Evolutionary conservation across 2,113 vertebrate genomes (phyloP).

Genomic region (Pycnonotus jocosus): DNA sequence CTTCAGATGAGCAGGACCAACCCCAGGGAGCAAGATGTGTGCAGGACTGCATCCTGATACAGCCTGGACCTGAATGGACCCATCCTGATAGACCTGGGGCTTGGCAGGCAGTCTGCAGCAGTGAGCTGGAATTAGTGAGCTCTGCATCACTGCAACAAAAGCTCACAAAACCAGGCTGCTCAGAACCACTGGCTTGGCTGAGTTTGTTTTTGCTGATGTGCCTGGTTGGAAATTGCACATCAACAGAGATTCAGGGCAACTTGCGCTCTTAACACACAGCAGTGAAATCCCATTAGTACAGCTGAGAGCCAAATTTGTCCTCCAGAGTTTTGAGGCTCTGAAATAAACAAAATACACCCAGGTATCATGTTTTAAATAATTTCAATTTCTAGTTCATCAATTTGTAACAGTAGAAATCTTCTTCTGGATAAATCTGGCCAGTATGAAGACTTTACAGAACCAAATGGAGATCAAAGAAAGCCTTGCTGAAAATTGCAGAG

Average conservation of each 20-base stretch:
- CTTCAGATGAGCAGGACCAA: background rate
- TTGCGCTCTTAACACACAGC: background rate
- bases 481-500: conserved; percentile 23
- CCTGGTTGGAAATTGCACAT: background rate
- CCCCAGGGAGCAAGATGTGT: background rate
- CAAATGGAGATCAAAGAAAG: conserved; percentile 49
- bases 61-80: background rate
- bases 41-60: background rate
- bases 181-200: background rate
- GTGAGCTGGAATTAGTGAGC: background rate
- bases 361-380: conserved; percentile 2
- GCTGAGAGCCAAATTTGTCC: background rate
- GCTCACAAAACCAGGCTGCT: background rate
- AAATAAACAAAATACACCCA: conserved; percentile 12
- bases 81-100: background rate
- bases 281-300: background rate
- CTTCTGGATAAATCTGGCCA: conserved; percentile 13
- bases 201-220: background rate
- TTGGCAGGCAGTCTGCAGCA: background rate
- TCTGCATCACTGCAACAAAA: background rate
- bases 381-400: conserved; percentile 29
- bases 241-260: background rate
- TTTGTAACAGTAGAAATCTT: conserved; percentile 15
- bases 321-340: background rate
- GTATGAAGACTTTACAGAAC: background rate